A percentile compares a stretch with the other conserved stretches of the same genome.
These are phyloP conservation scores for Drosophila yakuba DNA, from an alignment of 1,140 invertebrate genomes.

Conservation along the genomic window DNA sequence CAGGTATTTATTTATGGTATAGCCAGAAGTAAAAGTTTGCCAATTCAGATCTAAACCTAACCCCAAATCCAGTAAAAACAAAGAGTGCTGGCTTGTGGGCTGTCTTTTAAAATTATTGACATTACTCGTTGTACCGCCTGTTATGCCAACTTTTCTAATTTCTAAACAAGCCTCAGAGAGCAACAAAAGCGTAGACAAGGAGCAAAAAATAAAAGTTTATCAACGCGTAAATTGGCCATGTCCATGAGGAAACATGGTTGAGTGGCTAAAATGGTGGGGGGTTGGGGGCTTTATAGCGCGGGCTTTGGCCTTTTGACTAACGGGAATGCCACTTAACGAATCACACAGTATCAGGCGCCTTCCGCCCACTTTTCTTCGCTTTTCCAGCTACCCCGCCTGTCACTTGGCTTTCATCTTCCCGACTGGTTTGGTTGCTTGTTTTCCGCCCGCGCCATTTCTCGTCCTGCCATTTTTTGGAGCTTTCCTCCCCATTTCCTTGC, in stretches of 20 bases:
- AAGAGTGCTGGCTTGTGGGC: constrained; percentile 7
- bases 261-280: background rate
- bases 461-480: constrained; percentile 22
- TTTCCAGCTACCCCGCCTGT: constrained; percentile 13
- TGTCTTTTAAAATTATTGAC: constrained; percentile 51
- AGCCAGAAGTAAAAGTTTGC: background rate
- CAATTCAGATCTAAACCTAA: constrained; percentile 3
- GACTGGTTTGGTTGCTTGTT: background rate
- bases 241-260: constrained; percentile 8
- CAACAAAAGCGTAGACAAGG: constrained; percentile 6
- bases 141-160: constrained; percentile 51
- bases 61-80: constrained; percentile 9
- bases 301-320: constrained; percentile 72
- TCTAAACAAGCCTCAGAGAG: constrained; percentile 45
- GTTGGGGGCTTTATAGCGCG: constrained; percentile 15
- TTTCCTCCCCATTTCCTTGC: constrained; percentile 22
- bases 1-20: constrained; percentile 2
- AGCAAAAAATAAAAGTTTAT: constrained; percentile 36
- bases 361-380: constrained; percentile 15
- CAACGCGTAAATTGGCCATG: constrained; percentile 63
- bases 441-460: constrained; percentile 4
- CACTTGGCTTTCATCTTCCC: constrained; percentile 26
- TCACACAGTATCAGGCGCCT: constrained; percentile 37
- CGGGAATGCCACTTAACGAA: constrained; percentile 66
- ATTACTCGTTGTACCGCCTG: constrained; percentile 15